A percentile compares a stretch with the other conserved stretches of the same genome.
phyloP scores from a whole-genome alignment of 1,140 invertebrate genomes.

The Brachystomella parvula region DNA sequence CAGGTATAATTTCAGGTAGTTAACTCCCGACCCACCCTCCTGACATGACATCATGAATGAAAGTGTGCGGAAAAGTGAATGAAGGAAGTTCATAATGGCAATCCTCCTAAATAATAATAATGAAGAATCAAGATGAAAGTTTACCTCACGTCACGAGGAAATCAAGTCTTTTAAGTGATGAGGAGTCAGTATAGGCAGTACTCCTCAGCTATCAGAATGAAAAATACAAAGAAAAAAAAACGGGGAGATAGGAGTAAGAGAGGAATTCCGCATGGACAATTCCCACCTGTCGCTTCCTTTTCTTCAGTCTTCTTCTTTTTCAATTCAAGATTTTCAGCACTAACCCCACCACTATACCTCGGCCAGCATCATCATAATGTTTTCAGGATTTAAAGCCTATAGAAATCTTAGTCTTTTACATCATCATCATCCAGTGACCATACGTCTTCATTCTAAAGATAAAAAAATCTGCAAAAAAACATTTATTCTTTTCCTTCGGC shows the following conservation, averaged over 20 bases:
- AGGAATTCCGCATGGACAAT: conserved; percentile 24
- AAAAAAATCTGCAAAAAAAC: neutral
- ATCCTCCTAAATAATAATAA: conserved; percentile 1
- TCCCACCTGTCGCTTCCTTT: conserved; percentile 28
- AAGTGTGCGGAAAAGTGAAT: conserved; percentile 16
- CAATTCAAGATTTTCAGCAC: no score
- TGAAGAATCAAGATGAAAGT: conserved; percentile 1
- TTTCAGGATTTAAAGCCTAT: neutral
- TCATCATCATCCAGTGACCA: neutral
- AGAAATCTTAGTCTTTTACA: neutral
- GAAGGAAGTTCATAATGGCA: no score
- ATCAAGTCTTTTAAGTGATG: neutral
- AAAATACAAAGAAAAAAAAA: neutral
- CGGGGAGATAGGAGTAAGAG: neutral
- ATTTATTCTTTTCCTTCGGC: neutral
- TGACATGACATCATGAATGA: conserved; percentile 8
- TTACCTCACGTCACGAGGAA: neutral
- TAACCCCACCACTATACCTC: neutral
- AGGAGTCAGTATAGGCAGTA: neutral
- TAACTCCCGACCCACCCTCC: neutral
- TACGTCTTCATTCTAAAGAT: neutral
- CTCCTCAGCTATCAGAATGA: neutral
- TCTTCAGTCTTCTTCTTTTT: conserved; percentile 14
- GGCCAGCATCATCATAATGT: neutral
- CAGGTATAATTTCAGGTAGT: neutral